Conservation (phyloP, 2,797 vertebrate genomes). For the Alfaro cultratus region DNA sequence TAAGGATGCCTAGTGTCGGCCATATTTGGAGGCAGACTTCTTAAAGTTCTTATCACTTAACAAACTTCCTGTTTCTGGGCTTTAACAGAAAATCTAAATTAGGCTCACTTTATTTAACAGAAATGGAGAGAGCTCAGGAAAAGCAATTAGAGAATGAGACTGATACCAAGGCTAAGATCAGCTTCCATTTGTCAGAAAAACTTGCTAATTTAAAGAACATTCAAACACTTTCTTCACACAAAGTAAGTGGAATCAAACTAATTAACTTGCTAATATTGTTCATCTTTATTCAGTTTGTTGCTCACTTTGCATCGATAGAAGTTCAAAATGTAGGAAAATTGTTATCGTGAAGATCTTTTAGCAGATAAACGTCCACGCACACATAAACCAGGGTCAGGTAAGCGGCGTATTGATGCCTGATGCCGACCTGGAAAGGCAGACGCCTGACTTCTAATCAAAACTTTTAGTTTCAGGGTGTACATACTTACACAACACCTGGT, state of each 20-base stretch:
- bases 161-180: not conserved
- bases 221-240: not conserved
- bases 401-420: not conserved
- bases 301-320: not conserved
- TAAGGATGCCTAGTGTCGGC: not conserved
- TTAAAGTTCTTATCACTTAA: conserved; percentile 5
- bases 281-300: not conserved
- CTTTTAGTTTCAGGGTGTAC: not conserved
- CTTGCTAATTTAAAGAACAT: not conserved
- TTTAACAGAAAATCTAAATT: not conserved
- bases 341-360: not conserved
- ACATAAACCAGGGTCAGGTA: not conserved
- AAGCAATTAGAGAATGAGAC: not conserved
- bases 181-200: not conserved
- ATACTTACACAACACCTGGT: not conserved
- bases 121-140: not conserved
- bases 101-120: not conserved
- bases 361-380: not conserved
- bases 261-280: not conserved
- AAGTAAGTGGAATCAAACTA: not conserved
- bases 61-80: not conserved
- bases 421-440: not conserved
- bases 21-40: not conserved
- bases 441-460: not conserved
- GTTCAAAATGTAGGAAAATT: not conserved